phyloP scores from a whole-genome alignment of 2,113 vertebrate genomes.

The Leuciscus idus region DNA sequence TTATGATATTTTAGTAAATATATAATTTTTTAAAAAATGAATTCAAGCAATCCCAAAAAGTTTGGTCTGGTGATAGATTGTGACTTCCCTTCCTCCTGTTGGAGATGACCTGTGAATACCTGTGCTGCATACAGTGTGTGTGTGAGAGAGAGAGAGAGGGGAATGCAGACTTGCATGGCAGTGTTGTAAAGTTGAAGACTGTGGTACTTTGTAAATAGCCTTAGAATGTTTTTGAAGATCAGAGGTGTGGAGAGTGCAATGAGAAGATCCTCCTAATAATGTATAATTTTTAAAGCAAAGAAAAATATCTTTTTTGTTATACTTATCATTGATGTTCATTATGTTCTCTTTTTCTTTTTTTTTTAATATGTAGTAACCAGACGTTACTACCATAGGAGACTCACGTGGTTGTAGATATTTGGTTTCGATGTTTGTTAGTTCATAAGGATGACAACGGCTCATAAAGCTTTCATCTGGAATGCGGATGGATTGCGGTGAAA shows the following conservation, averaged over 20 bases:
- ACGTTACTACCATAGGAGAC: slow-evolving; percentile 36
- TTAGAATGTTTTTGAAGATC: slow-evolving; percentile 46
- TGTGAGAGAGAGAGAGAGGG: background rate
- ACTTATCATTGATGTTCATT: slow-evolving; percentile 46
- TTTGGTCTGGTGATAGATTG: slow-evolving; percentile 22
- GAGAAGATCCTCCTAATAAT: slow-evolving; percentile 48
- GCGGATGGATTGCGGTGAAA: slow-evolving; percentile 16
- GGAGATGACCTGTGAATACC: slow-evolving; percentile 39
- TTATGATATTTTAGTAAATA: slow-evolving; percentile 9
- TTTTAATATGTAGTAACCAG: slow-evolving; percentile 26
- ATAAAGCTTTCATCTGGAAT: slow-evolving; percentile 34
- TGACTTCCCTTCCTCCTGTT: slow-evolving; percentile 22
- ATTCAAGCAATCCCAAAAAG: slow-evolving; percentile 22
- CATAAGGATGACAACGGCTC: slow-evolving; percentile 29
- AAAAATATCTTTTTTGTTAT: slow-evolving; percentile 44
- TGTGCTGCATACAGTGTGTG: slow-evolving; percentile 33
- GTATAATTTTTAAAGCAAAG: slow-evolving; percentile 51
- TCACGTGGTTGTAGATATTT: slow-evolving; percentile 40
- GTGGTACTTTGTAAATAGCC: slow-evolving; percentile 56
- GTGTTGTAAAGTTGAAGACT: slow-evolving; percentile 47
- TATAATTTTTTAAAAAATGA: background rate
- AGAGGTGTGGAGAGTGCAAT: slow-evolving; percentile 51
- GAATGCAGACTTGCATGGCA: slow-evolving; percentile 35
- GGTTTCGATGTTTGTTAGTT: slow-evolving; percentile 34
- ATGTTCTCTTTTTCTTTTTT: slow-evolving; percentile 45